phyloP scores from a whole-genome alignment of 1,140 invertebrate species.

The Aphaenogaster floridana region DNA sequence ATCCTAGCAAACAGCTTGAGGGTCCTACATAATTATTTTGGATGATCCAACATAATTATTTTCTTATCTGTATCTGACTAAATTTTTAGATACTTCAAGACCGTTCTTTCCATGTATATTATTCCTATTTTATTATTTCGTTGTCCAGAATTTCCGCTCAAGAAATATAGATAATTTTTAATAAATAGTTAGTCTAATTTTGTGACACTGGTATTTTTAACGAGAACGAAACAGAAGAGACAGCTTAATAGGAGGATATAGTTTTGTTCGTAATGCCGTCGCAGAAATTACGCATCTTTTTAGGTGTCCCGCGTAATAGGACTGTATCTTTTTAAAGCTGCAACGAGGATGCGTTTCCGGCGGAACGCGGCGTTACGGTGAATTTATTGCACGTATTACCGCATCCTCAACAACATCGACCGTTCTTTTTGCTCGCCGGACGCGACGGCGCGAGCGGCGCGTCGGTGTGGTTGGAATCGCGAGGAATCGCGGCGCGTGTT shows the following conservation, averaged over 20 bases:
- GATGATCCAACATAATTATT: no score
- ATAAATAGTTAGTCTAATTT: neutral
- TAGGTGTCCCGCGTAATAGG: no score
- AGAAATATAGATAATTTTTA: neutral
- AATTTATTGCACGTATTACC: slow-evolving; percentile 55
- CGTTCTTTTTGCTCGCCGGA: slow-evolving; percentile 57
- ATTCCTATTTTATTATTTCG: neutral
- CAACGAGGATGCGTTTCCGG: neutral
- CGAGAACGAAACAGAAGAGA: neutral
- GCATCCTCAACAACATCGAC: slow-evolving; percentile 8
- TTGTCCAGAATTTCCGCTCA: neutral
- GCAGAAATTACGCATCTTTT: neutral
- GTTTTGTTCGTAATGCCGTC: neutral
- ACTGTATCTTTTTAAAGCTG: slow-evolving; percentile 26
- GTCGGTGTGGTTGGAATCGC: neutral
- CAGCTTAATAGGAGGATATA: neutral
- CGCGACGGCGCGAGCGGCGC: neutral
- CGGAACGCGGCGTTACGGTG: neutral
- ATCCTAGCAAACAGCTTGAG: no score
- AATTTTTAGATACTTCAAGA: no score
- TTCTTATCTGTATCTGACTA: no score
- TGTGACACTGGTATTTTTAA: neutral
- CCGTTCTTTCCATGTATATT: neutral
- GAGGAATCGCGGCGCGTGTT: slow-evolving; percentile 76
- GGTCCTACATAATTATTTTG: no score